Base-by-base conservation (phyloP, 2,797 vertebrate species). In the Pelodytes ibericus region DNA sequence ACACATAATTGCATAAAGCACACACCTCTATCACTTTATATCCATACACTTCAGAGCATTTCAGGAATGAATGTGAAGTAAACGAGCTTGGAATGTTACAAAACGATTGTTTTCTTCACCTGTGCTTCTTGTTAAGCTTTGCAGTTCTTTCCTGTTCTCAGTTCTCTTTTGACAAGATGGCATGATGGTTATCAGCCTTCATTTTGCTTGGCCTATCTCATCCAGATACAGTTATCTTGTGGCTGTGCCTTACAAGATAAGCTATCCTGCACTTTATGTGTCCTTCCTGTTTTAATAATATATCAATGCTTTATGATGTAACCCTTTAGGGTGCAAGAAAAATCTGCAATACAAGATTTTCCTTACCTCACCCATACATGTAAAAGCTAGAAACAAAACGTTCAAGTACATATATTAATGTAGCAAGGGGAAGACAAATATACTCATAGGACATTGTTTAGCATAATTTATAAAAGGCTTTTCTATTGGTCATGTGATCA, bases 201-300 rank as follows among this genome's bases (percentile, higher is more conserved):
- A 61, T 53, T 76, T 61, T 63, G 66, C 60, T 71, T 49, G 51
- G 18, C 11, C 33, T 76, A 64, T 76, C 74, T 63, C 27, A 33
- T 10, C 33, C 26, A 64, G 75, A 77, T 58, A 71, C 31, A 39
- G n/a, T 70, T 71, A 76, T 77, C 67, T 71, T 30, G 31, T 36
- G 30, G n/a, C 33, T 77, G 67, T 27, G 49, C 75, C 62, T 64
- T 29, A 71, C 47, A 63, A 76, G 74, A 76, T 76, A 76, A 76
- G 58, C 31, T 77, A 33, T 47, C 36, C 63, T 65, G 36, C 36
- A 64, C 53, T 47, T 66, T 10, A 26, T 49, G 18, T 77, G 59
- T 31, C 29, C 60, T 71, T 77, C 75, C 68, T 64, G 75, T 64
- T 44, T 36, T 3, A 49, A 25, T 25, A 33, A 53, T 69, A 53